phyloP scores from a whole-genome alignment of 2,113 vertebrate species.

The Hippolais icterina region DNA sequence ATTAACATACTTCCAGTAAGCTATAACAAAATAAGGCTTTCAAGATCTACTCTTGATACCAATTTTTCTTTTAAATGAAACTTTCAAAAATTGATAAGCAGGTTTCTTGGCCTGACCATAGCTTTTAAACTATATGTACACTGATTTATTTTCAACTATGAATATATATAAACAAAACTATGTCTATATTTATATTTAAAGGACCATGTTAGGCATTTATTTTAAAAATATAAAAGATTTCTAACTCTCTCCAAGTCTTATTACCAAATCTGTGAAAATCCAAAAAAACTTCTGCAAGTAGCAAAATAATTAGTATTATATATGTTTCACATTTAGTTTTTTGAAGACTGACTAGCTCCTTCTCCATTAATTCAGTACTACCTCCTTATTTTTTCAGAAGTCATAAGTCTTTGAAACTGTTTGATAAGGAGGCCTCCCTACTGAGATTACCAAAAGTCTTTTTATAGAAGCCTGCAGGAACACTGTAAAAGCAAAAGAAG shows the following conservation, averaged over 20 bases:
- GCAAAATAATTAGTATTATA: neutral
- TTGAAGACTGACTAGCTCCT: neutral
- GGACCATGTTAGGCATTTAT: neutral
- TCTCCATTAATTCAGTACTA: conserved; percentile 5
- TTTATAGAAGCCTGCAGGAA: conserved; percentile 31
- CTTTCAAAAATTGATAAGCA: neutral
- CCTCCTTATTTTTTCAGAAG: conserved; percentile 12
- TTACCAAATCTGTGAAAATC: neutral
- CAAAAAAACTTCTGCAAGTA: neutral
- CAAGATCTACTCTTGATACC: neutral
- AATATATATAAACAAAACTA: neutral
- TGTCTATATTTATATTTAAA: neutral
- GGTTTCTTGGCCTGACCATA: neutral
- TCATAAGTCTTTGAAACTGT: conserved; percentile 21
- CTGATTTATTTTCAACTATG: neutral
- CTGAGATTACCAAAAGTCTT: conserved; percentile 37
- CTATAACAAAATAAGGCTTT: neutral
- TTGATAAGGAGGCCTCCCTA: conserved; percentile 1
- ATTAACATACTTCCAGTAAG: neutral
- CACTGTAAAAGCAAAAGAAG: conserved; percentile 23
- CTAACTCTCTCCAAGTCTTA: neutral
- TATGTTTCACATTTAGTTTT: neutral
- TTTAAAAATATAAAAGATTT: neutral
- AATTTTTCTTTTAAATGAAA: neutral
- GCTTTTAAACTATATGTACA: neutral